These are phyloP conservation scores for Drosophila nr. medialis DNA, from an alignment of 2,888 invertebrate genomes.

Conservation along the genomic window DNA sequence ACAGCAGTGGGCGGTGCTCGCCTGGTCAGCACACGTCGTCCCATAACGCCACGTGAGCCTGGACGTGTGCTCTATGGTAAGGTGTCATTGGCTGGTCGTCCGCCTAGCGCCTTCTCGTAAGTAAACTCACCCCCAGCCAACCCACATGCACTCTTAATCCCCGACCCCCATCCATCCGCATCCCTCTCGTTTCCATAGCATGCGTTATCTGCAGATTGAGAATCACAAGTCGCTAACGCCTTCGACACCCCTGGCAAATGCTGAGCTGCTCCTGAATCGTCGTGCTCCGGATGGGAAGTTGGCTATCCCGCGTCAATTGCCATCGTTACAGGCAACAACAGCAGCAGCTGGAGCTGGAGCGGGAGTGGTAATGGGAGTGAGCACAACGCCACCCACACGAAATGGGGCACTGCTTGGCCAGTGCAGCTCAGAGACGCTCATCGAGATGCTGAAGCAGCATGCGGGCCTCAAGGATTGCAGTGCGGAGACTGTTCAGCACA, in stretches of 20 bases:
- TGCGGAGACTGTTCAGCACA: slow-evolving; percentile 84
- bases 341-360: background rate
- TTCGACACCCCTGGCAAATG: slow-evolving; percentile 70
- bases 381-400: slow-evolving; percentile 63
- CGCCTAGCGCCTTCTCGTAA: slow-evolving; percentile 92
- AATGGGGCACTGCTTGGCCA: slow-evolving; percentile 83
- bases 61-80: slow-evolving; percentile 91
- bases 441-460: slow-evolving; percentile 84
- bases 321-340: slow-evolving; percentile 42
- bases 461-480: slow-evolving; percentile 85
- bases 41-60: slow-evolving; percentile 93
- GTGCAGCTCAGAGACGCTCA: slow-evolving; percentile 83
- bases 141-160: background rate
- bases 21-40: slow-evolving; percentile 91
- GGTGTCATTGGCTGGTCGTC: slow-evolving; percentile 86
- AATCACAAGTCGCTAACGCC: slow-evolving; percentile 82
- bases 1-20: slow-evolving; percentile 81
- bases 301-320: slow-evolving; percentile 60
- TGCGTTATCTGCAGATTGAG: slow-evolving; percentile 87
- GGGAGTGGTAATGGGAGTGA: background rate
- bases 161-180: no score
- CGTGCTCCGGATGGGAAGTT: slow-evolving; percentile 79
- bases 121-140: slow-evolving; percentile 24
- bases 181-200: slow-evolving; percentile 83
- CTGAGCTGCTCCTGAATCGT: slow-evolving; percentile 31